phyloP scores from a whole-genome alignment of 1,140 invertebrate genomes.

The Drosophila tristis region DNA sequence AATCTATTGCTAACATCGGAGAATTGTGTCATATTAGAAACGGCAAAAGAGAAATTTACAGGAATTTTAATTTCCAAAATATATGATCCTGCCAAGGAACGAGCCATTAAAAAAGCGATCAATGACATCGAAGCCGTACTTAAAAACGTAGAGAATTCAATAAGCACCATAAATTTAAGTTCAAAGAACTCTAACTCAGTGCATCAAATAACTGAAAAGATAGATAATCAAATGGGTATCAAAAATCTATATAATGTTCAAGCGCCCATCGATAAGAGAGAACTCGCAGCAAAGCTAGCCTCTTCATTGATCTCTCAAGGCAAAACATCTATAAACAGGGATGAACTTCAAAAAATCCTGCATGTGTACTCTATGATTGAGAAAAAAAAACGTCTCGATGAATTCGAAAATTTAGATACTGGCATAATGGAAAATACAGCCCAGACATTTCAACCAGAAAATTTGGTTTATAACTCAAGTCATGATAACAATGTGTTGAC shows the following conservation, averaged over 20 bases:
- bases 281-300: conserved; percentile 68
- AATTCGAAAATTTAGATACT: neutral
- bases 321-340: conserved; percentile 67
- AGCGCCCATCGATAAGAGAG: conserved; percentile 54
- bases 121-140: conserved; percentile 57
- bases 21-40: conserved; percentile 71
- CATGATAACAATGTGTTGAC: conserved; percentile 18
- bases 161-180: neutral
- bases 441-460: neutral
- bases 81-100: conserved; percentile 58
- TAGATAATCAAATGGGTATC: neutral
- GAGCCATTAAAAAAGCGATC: conserved; percentile 63
- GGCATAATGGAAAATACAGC: neutral
- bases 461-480: neutral
- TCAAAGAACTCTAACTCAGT: neutral
- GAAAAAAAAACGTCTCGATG: conserved; percentile 58
- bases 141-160: conserved; percentile 20
- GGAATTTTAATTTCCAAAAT: conserved; percentile 70
- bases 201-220: conserved; percentile 5
- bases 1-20: conserved; percentile 46
- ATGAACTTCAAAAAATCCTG: conserved; percentile 71
- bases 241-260: conserved; percentile 2
- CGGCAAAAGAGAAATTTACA: conserved; percentile 72
- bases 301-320: conserved; percentile 69
- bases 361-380: conserved; percentile 68